These are phyloP conservation scores for Sialis fuliginosa DNA, from an alignment of 2,888 invertebrate species.

Conservation along the genomic window DNA sequence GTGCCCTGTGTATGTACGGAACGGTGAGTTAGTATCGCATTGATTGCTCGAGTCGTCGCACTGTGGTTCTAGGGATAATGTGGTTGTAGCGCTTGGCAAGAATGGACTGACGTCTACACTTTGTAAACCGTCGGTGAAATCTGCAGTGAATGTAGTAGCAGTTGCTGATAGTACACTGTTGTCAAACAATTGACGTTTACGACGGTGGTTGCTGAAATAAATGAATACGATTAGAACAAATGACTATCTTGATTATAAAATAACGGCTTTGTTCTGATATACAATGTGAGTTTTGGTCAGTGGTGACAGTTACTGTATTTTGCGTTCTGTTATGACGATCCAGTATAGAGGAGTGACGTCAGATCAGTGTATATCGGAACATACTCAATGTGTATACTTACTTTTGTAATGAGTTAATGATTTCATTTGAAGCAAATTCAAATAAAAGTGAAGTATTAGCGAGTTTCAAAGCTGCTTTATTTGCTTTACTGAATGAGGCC, in stretches of 20 bases:
- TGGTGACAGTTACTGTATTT: background rate
- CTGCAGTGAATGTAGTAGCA: slow-evolving; percentile 39
- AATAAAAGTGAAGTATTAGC: slow-evolving; percentile 75
- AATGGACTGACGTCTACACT: slow-evolving; percentile 61
- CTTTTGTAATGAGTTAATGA: slow-evolving; percentile 49
- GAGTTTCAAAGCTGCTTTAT: slow-evolving; percentile 60
- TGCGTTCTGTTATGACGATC: no score
- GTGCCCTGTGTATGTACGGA: slow-evolving; percentile 61
- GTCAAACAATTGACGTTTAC: slow-evolving; percentile 59
- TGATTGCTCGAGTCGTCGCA: slow-evolving; percentile 52
- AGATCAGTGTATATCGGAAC: no score
- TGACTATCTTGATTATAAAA: background rate
- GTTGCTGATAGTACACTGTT: slow-evolving; percentile 36
- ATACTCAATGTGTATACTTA: slow-evolving; percentile 19
- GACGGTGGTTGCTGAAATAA: slow-evolving; percentile 27
- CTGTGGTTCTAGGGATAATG: slow-evolving; percentile 44
- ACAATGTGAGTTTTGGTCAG: no score
- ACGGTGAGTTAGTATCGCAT: slow-evolving; percentile 54
- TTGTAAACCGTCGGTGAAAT: slow-evolving; percentile 58
- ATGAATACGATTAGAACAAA: no score
- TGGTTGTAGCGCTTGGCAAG: slow-evolving; percentile 37
- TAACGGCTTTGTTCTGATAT: background rate
- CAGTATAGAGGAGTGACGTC: no score
- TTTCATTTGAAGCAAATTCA: slow-evolving; percentile 75
- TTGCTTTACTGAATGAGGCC: slow-evolving; percentile 81